Evolutionary conservation across 2,888 invertebrate genomes (phyloP).

Genomic region (Plusia festucae): DNA sequence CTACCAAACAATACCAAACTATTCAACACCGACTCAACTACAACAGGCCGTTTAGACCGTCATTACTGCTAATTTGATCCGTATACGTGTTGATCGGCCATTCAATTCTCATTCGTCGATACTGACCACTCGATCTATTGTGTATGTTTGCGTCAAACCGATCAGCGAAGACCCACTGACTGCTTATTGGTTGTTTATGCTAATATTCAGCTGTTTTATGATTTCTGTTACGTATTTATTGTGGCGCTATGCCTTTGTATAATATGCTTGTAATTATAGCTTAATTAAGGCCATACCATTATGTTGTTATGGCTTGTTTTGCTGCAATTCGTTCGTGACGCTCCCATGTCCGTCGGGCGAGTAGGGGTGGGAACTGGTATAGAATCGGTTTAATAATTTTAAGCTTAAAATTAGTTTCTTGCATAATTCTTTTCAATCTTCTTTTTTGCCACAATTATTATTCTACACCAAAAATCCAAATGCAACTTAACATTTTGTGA

Average conservation of each 20-base stretch:
- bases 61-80: conserved; percentile 58
- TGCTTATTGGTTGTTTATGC: conserved; percentile 45
- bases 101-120: conserved; percentile 59
- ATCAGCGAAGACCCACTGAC: conserved; percentile 39
- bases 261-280: too few relatives aligned
- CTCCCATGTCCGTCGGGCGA: too few relatives aligned
- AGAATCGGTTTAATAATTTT: too few relatives aligned
- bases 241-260: conserved; percentile 3
- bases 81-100: conserved; percentile 63
- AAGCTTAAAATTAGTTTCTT: too few relatives aligned
- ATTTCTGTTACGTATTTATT: conserved; percentile 18
- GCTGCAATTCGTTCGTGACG: too few relatives aligned
- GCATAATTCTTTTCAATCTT: too few relatives aligned
- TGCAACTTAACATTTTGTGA: too few relatives aligned
- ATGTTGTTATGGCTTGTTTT: too few relatives aligned
- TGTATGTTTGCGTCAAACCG: conserved; percentile 69
- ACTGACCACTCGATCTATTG: conserved; percentile 66
- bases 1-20: conserved; percentile 8
- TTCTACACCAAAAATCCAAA: too few relatives aligned
- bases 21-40: conserved; percentile 13
- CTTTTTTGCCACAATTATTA: too few relatives aligned
- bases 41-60: conserved; percentile 33
- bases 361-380: too few relatives aligned
- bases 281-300: too few relatives aligned
- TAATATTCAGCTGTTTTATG: conserved; percentile 37